phyloP scores from a whole-genome alignment of 2,797 vertebrate genomes.

The Calcarius lapponicus region DNA sequence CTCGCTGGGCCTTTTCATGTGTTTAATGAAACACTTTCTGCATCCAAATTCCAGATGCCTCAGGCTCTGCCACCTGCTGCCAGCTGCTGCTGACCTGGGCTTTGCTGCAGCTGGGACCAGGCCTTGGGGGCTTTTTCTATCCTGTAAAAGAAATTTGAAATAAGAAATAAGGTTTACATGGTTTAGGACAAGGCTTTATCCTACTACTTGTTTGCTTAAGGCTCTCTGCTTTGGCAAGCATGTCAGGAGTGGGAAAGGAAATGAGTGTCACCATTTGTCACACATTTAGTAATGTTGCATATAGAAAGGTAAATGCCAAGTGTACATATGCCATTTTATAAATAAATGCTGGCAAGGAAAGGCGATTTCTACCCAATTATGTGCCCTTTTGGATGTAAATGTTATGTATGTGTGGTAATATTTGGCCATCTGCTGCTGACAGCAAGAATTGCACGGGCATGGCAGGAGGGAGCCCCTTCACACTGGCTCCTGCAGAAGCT shows the following conservation, averaged over 20 bases:
- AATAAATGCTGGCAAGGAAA: slow-evolving; percentile 18
- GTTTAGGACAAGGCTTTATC: neutral
- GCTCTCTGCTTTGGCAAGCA: neutral
- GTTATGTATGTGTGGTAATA: slow-evolving; percentile 52
- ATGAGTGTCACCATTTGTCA: neutral
- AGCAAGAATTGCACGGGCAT: slow-evolving; percentile 31
- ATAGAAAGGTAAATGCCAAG: slow-evolving; percentile 42
- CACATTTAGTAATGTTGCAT: neutral
- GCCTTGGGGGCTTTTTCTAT: neutral
- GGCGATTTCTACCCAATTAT: neutral
- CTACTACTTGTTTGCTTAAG: neutral
- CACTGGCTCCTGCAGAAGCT: fast-evolving
- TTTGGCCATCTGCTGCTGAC: slow-evolving; percentile 67
- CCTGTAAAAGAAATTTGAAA: neutral
- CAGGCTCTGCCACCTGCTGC: neutral
- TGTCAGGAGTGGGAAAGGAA: neutral
- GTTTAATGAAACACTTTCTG: neutral
- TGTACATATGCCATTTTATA: slow-evolving; percentile 24
- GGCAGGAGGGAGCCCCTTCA: neutral
- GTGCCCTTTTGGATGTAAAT: slow-evolving; percentile 36
- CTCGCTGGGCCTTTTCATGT: fast-evolving
- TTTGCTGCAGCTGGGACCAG: neutral
- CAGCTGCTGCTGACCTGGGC: neutral
- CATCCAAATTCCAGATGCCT: neutral
- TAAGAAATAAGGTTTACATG: neutral